These are phyloP conservation scores for Chironomus tepperi DNA, from an alignment of 1,140 invertebrate genomes.

Conservation along the genomic window DNA sequence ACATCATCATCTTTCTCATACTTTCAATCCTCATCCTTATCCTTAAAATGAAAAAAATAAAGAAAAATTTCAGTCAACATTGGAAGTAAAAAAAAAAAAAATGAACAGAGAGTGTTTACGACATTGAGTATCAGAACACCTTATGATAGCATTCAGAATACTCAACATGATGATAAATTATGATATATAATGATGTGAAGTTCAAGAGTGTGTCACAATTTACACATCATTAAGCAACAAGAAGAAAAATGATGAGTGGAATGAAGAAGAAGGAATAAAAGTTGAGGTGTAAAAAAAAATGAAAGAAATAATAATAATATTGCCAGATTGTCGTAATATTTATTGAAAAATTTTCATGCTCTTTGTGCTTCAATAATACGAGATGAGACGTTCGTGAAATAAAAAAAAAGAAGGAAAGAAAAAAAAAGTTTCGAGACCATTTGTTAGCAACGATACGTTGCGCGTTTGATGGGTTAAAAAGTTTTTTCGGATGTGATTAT, in stretches of 20 bases:
- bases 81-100: too few species aligned
- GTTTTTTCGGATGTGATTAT: not conserved
- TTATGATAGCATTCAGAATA: too few species aligned
- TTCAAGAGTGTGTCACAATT: conserved; percentile 12
- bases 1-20: too few species aligned
- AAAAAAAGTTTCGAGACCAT: not conserved
- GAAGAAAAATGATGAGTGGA: not conserved
- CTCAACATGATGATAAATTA: conserved; percentile 5
- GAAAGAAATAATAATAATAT: too few species aligned
- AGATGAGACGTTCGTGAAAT: too few species aligned
- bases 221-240: conserved; percentile 1
- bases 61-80: too few species aligned
- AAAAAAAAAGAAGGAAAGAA: too few species aligned
- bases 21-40: too few species aligned
- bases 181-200: conserved; percentile 14
- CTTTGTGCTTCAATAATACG: not conserved
- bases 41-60: too few species aligned
- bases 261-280: not conserved
- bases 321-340: not conserved
- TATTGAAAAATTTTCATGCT: not conserved
- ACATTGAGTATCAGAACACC: not conserved
- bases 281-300: not conserved
- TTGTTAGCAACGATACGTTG: not conserved
- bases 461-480: not conserved
- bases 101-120: not conserved